phyloP scores from a whole-genome alignment of 1,140 invertebrate genomes.

The Ceratina japonica region DNA sequence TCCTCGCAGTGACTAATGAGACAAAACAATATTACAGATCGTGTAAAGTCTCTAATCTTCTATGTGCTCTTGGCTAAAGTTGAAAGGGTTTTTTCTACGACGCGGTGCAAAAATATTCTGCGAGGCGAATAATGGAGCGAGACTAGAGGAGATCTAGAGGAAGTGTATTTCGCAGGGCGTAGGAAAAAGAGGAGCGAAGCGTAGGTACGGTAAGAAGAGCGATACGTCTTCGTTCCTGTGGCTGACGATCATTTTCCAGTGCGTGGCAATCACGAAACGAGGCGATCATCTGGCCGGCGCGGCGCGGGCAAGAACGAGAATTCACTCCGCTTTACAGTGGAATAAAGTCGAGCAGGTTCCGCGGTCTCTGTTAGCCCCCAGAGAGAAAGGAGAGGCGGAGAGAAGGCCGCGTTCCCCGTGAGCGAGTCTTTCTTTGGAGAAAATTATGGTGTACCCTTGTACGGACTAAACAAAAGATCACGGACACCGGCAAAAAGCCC shows the following conservation, averaged over 20 bases:
- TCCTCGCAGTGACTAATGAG: too few species aligned
- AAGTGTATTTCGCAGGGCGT: too few species aligned
- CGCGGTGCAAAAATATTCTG: too few species aligned
- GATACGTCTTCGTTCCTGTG: constrained; percentile 45
- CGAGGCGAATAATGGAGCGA: too few species aligned
- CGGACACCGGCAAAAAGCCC: constrained; percentile 40
- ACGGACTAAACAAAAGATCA: constrained; percentile 49
- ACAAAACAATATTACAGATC: too few species aligned
- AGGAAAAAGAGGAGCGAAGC: background rate
- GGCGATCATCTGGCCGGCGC: constrained; percentile 42
- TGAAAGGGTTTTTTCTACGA: too few species aligned
- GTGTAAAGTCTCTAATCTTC: too few species aligned
- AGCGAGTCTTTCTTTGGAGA: constrained; percentile 40
- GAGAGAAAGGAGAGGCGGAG: background rate
- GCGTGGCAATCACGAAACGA: constrained; percentile 58
- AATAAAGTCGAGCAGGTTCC: constrained; percentile 40
- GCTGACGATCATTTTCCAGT: constrained; percentile 45
- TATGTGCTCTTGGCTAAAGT: too few species aligned
- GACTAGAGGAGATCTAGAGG: too few species aligned
- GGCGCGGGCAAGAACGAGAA: constrained; percentile 51
- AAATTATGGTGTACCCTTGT: constrained; percentile 53
- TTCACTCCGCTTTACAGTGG: constrained; percentile 55
- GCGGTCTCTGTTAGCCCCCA: background rate
- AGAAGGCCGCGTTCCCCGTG: background rate
- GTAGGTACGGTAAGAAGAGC: constrained; percentile 39